Percentiles rank a stretch among this genome's conserved stretches.
These are phyloP conservation scores for Palythoa caribaeorum DNA, from an alignment of 92 coral and sea anemone species.

Conservation along the genomic window DNA sequence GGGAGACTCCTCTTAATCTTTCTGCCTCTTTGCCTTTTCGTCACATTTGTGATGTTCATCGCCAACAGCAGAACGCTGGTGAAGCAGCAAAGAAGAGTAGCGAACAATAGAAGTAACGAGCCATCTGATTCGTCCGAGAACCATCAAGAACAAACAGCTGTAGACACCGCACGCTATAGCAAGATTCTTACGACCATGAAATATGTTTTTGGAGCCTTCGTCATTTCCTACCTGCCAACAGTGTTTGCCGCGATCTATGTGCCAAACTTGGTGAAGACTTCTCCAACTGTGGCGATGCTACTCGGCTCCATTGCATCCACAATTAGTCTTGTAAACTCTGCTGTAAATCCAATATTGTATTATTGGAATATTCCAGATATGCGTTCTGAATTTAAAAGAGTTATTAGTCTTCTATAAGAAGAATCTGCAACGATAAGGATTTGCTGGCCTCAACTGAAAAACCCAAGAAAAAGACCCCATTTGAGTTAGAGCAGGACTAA, in stretches of 20 bases:
- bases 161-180: not conserved
- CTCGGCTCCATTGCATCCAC: not conserved
- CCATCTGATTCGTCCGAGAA: not conserved
- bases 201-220: not conserved
- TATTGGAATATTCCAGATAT: conserved; percentile 8
- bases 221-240: not conserved
- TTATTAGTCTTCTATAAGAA: too few species aligned
- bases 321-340: not conserved
- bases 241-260: not conserved
- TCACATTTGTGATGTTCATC: not conserved
- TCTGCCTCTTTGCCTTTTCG: not conserved
- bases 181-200: not conserved
- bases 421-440: too few species aligned
- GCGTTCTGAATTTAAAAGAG: not conserved
- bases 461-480: too few species aligned
- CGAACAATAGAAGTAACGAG: not conserved
- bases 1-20: not conserved
- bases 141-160: not conserved
- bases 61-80: not conserved
- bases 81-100: not conserved
- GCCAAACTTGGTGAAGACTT: not conserved
- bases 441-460: too few species aligned
- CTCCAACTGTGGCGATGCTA: not conserved
- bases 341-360: conserved; percentile 1
- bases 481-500: too few species aligned